Conservation (phyloP, 1,140 invertebrate genomes). For the Lasioglossum albipes region DNA sequence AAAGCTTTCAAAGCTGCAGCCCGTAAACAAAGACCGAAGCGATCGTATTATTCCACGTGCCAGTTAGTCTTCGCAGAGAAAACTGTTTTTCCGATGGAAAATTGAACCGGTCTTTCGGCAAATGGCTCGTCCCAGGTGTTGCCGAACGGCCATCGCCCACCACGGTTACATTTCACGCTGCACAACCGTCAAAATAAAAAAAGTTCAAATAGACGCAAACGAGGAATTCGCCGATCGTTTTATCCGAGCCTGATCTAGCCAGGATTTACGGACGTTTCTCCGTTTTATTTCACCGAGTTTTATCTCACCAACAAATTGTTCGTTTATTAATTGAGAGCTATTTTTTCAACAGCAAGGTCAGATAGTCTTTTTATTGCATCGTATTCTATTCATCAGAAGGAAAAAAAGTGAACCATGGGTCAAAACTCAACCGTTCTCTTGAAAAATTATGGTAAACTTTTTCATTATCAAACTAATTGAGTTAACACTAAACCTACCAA, state of each 20-base stretch:
- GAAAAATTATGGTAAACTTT: too few species aligned
- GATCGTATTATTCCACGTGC: not conserved
- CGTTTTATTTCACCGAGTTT: too few species aligned
- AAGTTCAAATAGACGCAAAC: not conserved
- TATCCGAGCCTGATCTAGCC: not conserved
- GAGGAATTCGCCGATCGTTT: conserved; percentile 7
- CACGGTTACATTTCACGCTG: not conserved
- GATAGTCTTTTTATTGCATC: too few species aligned
- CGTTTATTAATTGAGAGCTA: not conserved
- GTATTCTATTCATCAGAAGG: too few species aligned
- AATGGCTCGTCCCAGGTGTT: conserved; percentile 10
- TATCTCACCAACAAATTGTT: not conserved
- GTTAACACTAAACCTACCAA: too few species aligned
- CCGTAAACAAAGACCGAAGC: not conserved
- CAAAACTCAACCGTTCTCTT: too few species aligned
- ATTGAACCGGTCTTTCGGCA: conserved; percentile 1
- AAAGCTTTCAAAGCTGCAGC: too few species aligned
- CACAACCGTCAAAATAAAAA: conserved; percentile 16
- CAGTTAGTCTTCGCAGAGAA: not conserved
- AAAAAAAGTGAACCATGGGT: too few species aligned
- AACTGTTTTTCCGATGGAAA: conserved; percentile 26
- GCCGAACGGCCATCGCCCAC: not conserved
- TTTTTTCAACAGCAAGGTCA: too few species aligned
- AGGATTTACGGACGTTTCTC: not conserved
- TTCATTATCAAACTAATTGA: too few species aligned